These are phyloP conservation scores for Hoplodrina ambigua DNA, from an alignment of 2,888 invertebrate species.

Conservation along the genomic window DNA sequence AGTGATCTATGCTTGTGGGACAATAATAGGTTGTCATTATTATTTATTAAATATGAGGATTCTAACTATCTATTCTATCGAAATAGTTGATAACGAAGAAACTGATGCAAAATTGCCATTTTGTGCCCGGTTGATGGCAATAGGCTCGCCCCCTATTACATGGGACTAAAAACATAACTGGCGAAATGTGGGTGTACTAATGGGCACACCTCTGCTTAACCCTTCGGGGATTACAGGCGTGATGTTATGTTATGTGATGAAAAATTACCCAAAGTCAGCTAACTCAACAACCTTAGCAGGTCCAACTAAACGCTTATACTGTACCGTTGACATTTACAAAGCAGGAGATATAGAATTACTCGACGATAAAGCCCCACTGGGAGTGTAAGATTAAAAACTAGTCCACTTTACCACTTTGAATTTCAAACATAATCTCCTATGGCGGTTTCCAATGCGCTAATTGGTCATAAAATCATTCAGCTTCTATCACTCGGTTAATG, in stretches of 20 bases:
- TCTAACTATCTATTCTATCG: background rate
- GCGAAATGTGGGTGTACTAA: no score
- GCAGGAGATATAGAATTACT: slow-evolving; percentile 61
- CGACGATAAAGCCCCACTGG: slow-evolving; percentile 60
- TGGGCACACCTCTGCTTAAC: no score
- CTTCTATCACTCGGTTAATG: slow-evolving; percentile 23
- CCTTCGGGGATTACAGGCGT: no score
- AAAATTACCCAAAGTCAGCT: background rate
- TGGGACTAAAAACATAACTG: no score
- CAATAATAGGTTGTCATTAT: no score
- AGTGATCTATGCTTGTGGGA: no score
- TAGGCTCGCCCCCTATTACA: no score
- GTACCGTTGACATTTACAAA: slow-evolving; percentile 68
- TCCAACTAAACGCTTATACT: slow-evolving; percentile 48
- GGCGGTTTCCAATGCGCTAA: slow-evolving; percentile 59
- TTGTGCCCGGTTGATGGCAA: no score
- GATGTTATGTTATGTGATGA: no score
- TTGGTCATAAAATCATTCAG: slow-evolving; percentile 62
- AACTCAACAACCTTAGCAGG: slow-evolving; percentile 25
- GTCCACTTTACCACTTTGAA: slow-evolving; percentile 69
- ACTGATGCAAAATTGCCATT: background rate
- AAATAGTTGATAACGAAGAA: background rate
- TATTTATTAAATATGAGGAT: background rate
- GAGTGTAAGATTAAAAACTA: slow-evolving; percentile 69
- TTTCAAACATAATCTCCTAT: slow-evolving; percentile 56